Evolutionary conservation across 2,113 vertebrate genomes (phyloP), one percentile per base, ranked within the genome.

Genomic region (Peromyscus californicus): DNA sequence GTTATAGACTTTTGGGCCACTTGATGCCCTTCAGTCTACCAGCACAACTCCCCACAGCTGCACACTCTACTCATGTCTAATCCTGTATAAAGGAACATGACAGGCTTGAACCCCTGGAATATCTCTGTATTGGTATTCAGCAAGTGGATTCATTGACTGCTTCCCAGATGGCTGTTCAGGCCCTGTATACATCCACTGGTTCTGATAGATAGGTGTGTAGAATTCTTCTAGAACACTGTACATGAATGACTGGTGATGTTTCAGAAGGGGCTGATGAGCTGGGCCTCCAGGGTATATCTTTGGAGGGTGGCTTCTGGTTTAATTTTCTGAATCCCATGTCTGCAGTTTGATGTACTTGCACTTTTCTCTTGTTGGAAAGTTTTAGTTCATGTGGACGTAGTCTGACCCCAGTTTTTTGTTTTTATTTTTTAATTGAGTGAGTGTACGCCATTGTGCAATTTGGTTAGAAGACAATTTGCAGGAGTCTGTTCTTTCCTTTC

Each of bases 131-230:
- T 65, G 48, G 63, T 70, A 89, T 72, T 80, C 33, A 57, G 42
- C 7, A 79, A 84, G 63, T 85, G 22, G 70, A 99, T 97, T 99
- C 99, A 98, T 99, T 99, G 97, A 99, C 99, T 9, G 99, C 98
- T 98, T 99, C 99, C 61, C 99, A 99, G 94, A 99, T 99, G 0
- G 99, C 99, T 98, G 99, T 99, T 99, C 99, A 99, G 70, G 99
- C 98, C 31, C 99, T 99, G 95, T 99, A 98, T 33, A 98, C 99
- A 0, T 99, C 99, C 93, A 99, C 99, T 0, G 99, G 98, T 97
- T 99, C 99, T 3, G 99, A 99, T 61, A 99, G 99, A 98, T 99
- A 99, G 99, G 99, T 0, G 99, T 99, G 98, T 99, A 99, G 98
- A 99, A 99, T 98, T 99, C 99, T 96, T 99, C 99, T 97, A 99